Evolutionary conservation across 2,888 invertebrate species (phyloP), one percentile per base, ranked within the genome.

Genomic region (Cybosia mesomella): DNA sequence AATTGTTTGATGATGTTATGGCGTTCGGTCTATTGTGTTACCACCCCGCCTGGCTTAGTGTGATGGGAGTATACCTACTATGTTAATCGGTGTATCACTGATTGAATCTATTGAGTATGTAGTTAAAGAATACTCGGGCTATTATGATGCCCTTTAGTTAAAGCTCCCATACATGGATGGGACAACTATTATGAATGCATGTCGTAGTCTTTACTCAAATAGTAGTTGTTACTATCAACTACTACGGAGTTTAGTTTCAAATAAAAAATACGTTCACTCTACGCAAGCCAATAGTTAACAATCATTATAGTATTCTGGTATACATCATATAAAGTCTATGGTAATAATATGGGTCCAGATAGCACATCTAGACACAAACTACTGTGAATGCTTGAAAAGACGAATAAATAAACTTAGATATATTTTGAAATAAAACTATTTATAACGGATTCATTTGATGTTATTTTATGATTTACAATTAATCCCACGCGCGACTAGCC

Each of bases 1-100:
- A 92, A 93, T 92, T 93, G 92, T 94, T 93, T 93, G 93, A 93
- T 92, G 90, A 90, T 94, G 93, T 94, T 94, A 88, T 93, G 92
- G 92, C 92, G 86, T 91, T 86, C 81, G 86, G 84, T 83, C 80
- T 71, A 89, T 85, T 93, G 89, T 86, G 83, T 84, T 84, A 84
- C 83, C 79, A 84, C 83, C 81, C 87, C 89, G 85, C 86, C 86
- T 84, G 87, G 90, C 89, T 92, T 92, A 93, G 93, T 93, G 89
- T 87, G 92, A 92, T 93, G 92, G 94, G 93, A 88, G 94, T 93
- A 91, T 87, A 70, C 70, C 58, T 70, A 89, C 91, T 92, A 91
- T 92, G 92, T 89, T 92, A 93, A 93, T 92, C 89, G 89, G 84
- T 85, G 87, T 89, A 87, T 85, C 84, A 85, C 76, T 89, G 92